Evolutionary conservation across 2,113 vertebrate species (phyloP).

Genomic region (Corythornis madagascariensis): DNA sequence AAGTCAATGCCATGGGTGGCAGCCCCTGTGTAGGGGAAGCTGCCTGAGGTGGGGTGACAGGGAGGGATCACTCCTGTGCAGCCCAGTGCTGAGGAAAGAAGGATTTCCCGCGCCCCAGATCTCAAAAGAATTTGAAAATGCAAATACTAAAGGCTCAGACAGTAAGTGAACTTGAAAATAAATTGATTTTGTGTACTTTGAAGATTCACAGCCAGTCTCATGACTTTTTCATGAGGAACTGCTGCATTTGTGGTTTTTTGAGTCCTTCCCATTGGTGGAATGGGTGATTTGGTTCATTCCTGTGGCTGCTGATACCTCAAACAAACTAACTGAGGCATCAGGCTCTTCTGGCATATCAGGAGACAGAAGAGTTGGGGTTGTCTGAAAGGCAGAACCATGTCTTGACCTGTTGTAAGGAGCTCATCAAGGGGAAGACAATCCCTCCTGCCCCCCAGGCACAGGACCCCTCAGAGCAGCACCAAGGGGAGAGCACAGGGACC

Average conservation of each 20-base stretch:
- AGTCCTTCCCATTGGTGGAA: not conserved
- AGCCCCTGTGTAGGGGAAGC: not conserved
- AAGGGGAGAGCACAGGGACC: not conserved
- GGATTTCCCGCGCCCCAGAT: not conserved
- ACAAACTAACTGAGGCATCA: not conserved
- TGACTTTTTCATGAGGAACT: not conserved
- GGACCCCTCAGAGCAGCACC: not conserved
- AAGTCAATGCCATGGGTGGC: not conserved
- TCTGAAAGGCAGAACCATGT: not conserved
- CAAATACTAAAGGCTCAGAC: not conserved
- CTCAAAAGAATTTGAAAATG: not conserved
- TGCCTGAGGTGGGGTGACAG: not conserved
- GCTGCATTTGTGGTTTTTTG: not conserved
- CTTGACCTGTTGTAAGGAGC: not conserved
- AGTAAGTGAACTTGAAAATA: not conserved
- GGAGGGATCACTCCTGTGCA: not conserved
- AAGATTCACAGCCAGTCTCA: not conserved
- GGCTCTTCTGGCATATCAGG: not conserved
- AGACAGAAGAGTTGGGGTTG: not conserved
- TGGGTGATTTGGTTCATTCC: not conserved
- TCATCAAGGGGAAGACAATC: not conserved
- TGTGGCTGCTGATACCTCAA: not conserved
- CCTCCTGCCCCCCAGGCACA: rapidly evolving
- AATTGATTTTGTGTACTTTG: not conserved
- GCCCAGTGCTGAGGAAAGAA: not conserved